Evolutionary conservation across 2,888 invertebrate genomes (phyloP).

Genomic region (Toxonevra muliebris): DNA sequence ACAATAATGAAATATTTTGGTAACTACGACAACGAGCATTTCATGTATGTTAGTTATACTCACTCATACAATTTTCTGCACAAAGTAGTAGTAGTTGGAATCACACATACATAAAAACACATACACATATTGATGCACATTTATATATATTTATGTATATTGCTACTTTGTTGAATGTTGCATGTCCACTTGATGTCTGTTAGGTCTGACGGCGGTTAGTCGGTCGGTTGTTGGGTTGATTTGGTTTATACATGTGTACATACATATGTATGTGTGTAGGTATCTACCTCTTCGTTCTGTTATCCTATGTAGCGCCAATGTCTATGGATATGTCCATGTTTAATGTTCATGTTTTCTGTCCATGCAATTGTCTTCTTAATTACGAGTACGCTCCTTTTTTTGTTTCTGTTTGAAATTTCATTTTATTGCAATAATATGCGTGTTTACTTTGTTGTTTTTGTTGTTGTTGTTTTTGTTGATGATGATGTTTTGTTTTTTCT

Average conservation of each 20-base stretch:
- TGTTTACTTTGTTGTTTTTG: neutral
- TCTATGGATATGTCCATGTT: neutral
- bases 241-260: neutral
- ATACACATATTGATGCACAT: neutral
- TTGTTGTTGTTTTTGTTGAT: conserved; percentile 8
- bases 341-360: too few species aligned
- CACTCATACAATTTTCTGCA: too few species aligned
- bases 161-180: neutral
- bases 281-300: conserved; percentile 1
- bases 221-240: neutral
- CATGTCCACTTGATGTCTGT: too few species aligned
- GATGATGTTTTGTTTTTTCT: neutral
- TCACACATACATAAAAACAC: neutral
- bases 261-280: neutral
- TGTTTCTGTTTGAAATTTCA: conserved; percentile 21
- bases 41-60: too few species aligned
- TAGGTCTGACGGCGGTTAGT: neutral
- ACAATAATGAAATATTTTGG: conserved; percentile 17
- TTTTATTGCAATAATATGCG: conserved; percentile 20
- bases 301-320: neutral
- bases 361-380: too few species aligned
- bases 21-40: conserved; percentile 7
- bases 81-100: too few species aligned
- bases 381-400: neutral
- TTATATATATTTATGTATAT: too few species aligned